Percentiles rank a stretch among this genome's conserved stretches.
These are phyloP conservation scores for Caenorhabditis imperialis DNA, from an alignment of 2,888 invertebrate genomes.

Conservation along the genomic window DNA sequence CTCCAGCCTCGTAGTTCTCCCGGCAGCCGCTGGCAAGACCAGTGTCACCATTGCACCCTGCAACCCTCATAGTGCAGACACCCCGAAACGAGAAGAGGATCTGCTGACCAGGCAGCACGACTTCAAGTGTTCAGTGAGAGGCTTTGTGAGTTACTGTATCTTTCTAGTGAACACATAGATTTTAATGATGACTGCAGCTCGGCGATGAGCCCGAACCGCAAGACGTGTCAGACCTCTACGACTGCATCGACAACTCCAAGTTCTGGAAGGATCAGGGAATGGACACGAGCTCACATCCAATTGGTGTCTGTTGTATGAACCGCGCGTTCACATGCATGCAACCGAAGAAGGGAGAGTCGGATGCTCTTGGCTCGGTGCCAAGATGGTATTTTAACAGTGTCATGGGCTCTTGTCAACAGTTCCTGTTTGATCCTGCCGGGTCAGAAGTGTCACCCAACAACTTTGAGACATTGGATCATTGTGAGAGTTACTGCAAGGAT, in stretches of 20 bases:
- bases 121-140: constrained; percentile 57
- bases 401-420: constrained; percentile 67
- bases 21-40: constrained; percentile 61
- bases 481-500: constrained; percentile 66
- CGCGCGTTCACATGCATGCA: constrained; percentile 71
- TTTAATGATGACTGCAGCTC: constrained; percentile 25
- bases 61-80: constrained; percentile 57
- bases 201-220: constrained; percentile 61
- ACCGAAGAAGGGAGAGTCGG: constrained; percentile 65
- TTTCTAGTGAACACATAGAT: too few species aligned
- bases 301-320: constrained; percentile 70
- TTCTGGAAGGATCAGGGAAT: constrained; percentile 68
- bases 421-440: constrained; percentile 65
- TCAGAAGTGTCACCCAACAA: constrained; percentile 67
- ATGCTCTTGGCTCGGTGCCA: constrained; percentile 65
- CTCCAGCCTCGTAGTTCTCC: constrained; percentile 62
- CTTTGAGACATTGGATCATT: constrained; percentile 67
- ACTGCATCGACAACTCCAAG: constrained; percentile 66
- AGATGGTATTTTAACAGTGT: constrained; percentile 68
- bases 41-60: constrained; percentile 63
- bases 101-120: constrained; percentile 55
- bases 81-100: constrained; percentile 56
- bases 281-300: constrained; percentile 53
- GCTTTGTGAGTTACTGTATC: constrained; percentile 42
- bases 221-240: constrained; percentile 67